A percentile compares a stretch with the other conserved stretches of the same genome.
These are phyloP conservation scores for Cyclopterus lumpus DNA, from an alignment of 2,797 vertebrate genomes.

Conservation along the genomic window DNA sequence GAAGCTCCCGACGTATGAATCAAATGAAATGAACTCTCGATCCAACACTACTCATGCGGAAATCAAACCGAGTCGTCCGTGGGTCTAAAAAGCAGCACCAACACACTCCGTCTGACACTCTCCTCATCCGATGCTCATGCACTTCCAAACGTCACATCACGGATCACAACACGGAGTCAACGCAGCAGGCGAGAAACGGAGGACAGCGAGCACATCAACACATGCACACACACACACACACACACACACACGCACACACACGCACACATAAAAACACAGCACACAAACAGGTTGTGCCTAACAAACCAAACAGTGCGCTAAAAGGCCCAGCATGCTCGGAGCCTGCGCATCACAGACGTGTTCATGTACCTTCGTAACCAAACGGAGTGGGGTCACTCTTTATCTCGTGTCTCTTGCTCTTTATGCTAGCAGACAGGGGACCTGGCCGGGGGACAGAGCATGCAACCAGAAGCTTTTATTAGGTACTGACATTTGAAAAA, in stretches of 20 bases:
- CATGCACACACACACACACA: background rate
- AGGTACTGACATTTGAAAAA: conserved; percentile 8
- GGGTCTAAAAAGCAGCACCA: background rate
- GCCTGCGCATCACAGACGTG: conserved; percentile 9
- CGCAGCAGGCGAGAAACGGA: conserved; percentile 8
- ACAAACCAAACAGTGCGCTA: background rate
- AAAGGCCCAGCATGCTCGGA: conserved; percentile 55
- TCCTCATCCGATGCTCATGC: conserved; percentile 28
- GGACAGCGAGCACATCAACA: conserved; percentile 13
- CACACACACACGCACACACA: conserved; percentile 2
- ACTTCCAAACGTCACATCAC: conserved; percentile 11
- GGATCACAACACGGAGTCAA: conserved; percentile 24
- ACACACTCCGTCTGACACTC: background rate
- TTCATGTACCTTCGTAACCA: conserved; percentile 91
- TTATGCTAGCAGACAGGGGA: conserved; percentile 89
- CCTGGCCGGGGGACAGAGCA: conserved; percentile 80
- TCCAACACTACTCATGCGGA: conserved; percentile 44
- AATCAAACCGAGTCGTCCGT: background rate
- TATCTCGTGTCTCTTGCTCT: conserved; percentile 95
- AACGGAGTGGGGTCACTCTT: conserved; percentile 94
- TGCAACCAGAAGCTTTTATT: conserved; percentile 38
- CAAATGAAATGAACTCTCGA: background rate
- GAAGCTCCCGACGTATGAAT: background rate
- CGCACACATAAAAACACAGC: background rate
- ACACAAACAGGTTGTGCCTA: background rate